Base-by-base conservation (phyloP, 2,113 vertebrate genomes). In the Micromys minutus region DNA sequence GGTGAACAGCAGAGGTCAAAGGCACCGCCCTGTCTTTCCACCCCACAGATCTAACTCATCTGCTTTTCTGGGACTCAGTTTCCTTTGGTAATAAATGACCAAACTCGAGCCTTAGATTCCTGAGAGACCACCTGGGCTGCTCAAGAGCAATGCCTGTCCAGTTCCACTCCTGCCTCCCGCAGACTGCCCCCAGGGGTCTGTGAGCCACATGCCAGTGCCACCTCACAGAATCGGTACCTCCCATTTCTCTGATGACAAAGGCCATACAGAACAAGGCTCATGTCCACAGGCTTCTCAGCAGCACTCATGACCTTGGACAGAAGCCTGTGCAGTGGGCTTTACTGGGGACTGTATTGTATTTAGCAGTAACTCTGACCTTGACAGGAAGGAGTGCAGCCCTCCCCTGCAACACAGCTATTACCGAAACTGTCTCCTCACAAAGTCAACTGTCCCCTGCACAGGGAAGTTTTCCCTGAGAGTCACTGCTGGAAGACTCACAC, bases 401-500 rank as follows among this genome's bases (percentile, higher is more conserved):
- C 19, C 26, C 39, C 31, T 1, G 2, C 65, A 42, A 61, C 76
- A 72, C 57, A 83, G 61, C 36, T 31, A 94, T 52, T 42, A 69
- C 21, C 67, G 36, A 36, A 74, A 87, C 5, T 1, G 4, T 72
- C 93, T 91, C 61, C 69, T 81, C n/a, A 63, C 7, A n/a, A 1
- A 10, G 36, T 17, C 55, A 80, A 19, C 31, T 12, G 21, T 45
- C 42, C 80, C 9, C 24, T 15, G 16, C 1, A 21, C 8, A 59
- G 26, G 39, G 42, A 36, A 36, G 21, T 0, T 1, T 0, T 19
- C 31, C 80, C n/a, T 42, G 45, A 72, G 55, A 47, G 13, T 15
- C 12, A 2, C 34, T 22, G 7, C 63, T 4, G 0, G 0, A 34
- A 4, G 5, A 36, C 26, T 76, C 29, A 1, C 0, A 4, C 4